phyloP scores from a whole-genome alignment of 1,140 invertebrate genomes.

The Archegozetes longisetosus region DNA sequence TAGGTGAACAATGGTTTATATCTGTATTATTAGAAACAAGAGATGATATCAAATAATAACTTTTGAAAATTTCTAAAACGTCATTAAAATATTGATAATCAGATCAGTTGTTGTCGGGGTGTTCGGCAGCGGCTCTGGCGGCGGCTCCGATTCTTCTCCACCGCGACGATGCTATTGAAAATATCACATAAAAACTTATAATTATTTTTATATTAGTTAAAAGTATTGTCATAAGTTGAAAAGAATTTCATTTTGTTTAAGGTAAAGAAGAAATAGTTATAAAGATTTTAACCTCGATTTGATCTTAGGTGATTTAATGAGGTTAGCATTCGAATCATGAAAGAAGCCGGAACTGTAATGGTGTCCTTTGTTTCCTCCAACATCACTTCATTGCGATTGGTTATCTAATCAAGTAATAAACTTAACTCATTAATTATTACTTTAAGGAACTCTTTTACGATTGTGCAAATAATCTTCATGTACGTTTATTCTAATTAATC shows the following conservation, averaged over 20 bases:
- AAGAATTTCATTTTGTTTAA: not conserved
- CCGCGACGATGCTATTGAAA: not conserved
- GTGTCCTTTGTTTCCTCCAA: slow-evolving; percentile 74
- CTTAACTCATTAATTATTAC: not conserved
- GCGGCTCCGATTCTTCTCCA: not conserved
- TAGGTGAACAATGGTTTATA: too few relatives aligned
- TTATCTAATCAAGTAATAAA: slow-evolving; percentile 38
- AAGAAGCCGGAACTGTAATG: slow-evolving; percentile 69
- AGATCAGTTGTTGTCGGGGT: not conserved
- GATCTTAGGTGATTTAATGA: slow-evolving; percentile 49
- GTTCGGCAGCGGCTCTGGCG: not conserved
- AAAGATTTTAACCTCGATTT: not conserved
- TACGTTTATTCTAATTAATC: too few relatives aligned
- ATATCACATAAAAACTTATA: not conserved
- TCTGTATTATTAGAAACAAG: too few relatives aligned
- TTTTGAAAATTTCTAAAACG: too few relatives aligned
- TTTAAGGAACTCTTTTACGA: too few relatives aligned
- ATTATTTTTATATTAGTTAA: not conserved
- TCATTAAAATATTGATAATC: too few relatives aligned
- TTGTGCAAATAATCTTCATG: too few relatives aligned
- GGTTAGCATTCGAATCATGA: slow-evolving; percentile 70
- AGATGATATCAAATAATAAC: too few relatives aligned
- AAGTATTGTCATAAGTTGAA: not conserved
- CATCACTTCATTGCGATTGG: slow-evolving; percentile 64
- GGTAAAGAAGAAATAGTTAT: not conserved